A percentile compares a stretch with the other conserved stretches of the same genome.
Evolutionary conservation across 1,140 invertebrate species (phyloP).

Genomic region (Epicauta chinensis): DNA sequence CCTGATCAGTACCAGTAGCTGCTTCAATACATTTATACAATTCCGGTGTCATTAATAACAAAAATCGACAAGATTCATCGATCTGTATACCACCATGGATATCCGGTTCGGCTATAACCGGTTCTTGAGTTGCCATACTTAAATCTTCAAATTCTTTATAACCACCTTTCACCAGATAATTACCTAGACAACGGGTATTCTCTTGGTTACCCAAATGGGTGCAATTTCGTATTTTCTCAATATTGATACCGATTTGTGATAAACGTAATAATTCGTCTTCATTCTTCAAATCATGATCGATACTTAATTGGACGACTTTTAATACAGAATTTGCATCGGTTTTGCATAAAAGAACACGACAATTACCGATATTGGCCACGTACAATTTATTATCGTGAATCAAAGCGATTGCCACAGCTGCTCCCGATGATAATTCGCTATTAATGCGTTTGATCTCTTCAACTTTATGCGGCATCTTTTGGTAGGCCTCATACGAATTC

Average conservation of each 20-base stretch:
- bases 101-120: conserved; percentile 77
- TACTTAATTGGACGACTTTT: conserved; percentile 71
- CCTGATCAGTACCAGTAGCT: conserved; percentile 68
- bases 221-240: conserved; percentile 50
- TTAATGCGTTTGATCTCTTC: conserved; percentile 57
- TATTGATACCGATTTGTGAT: conserved; percentile 62
- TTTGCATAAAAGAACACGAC: conserved; percentile 72
- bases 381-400: conserved; percentile 69
- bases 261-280: conserved; percentile 75
- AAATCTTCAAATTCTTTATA: conserved; percentile 78
- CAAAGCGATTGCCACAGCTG: conserved; percentile 72
- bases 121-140: conserved; percentile 60
- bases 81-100: conserved; percentile 72
- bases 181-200: conserved; percentile 78
- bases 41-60: conserved; percentile 79
- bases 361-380: conserved; percentile 73
- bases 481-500: conserved; percentile 53
- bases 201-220: conserved; percentile 42
- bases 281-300: conserved; percentile 78
- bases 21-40: conserved; percentile 79
- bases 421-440: conserved; percentile 62
- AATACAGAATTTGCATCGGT: conserved; percentile 76
- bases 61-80: conserved; percentile 75
- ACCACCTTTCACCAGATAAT: conserved; percentile 80
- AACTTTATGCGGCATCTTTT: conserved; percentile 57